phyloP scores from a whole-genome alignment of 2,113 vertebrate species.

The Ardeotis arabs region DNA sequence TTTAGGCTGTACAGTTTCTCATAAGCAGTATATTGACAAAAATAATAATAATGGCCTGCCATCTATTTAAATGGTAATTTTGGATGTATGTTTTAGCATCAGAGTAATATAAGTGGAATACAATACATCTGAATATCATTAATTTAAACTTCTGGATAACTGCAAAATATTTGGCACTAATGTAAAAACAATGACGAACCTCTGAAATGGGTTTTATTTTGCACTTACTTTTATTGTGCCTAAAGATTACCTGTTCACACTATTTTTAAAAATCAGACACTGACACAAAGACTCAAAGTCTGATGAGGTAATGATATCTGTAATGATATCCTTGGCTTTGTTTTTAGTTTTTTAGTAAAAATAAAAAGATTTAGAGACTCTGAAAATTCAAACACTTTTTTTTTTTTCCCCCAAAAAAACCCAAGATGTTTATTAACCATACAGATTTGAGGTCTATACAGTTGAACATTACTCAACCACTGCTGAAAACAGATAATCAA shows the following conservation, averaged over 20 bases:
- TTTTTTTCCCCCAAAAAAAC: background rate
- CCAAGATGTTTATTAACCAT: background rate
- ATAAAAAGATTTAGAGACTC: background rate
- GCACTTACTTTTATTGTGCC: background rate
- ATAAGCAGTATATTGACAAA: background rate
- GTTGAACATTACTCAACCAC: background rate
- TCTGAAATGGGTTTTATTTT: background rate
- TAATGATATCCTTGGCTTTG: background rate
- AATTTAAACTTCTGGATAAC: background rate
- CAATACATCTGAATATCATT: background rate
- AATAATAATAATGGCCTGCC: background rate
- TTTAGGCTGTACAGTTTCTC: background rate
- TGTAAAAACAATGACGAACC: background rate
- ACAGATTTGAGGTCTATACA: background rate
- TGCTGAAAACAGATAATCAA: background rate
- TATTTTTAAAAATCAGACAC: background rate
- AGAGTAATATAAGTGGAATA: background rate
- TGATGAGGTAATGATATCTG: background rate
- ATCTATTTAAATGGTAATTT: background rate
- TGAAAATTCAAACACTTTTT: background rate
- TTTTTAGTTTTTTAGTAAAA: background rate
- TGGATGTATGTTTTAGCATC: background rate
- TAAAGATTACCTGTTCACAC: background rate
- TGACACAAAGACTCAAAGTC: background rate
- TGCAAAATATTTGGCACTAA: background rate